Evolutionary conservation across 2,888 invertebrate genomes (phyloP).

Genomic region (Epinotia demarniana): DNA sequence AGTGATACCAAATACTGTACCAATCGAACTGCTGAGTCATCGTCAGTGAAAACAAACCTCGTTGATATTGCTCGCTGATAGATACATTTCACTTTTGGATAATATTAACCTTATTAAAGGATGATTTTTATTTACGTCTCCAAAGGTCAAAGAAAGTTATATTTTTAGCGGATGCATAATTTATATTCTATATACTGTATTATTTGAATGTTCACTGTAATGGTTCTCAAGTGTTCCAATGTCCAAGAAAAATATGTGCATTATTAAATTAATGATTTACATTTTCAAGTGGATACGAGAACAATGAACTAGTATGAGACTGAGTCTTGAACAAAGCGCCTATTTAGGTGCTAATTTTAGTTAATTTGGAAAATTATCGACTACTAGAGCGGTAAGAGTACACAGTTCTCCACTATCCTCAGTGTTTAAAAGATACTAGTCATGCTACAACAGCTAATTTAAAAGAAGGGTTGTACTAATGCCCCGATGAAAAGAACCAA

Average conservation of each 20-base stretch:
- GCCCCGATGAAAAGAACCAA: conserved; percentile 6
- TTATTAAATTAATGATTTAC: conserved; percentile 12
- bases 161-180: conserved; percentile 13
- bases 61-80: conserved; percentile 62
- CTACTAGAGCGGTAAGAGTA: conserved; percentile 45
- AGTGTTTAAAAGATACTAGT: conserved; percentile 9
- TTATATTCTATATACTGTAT: conserved; percentile 15
- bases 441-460: background rate
- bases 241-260: background rate
- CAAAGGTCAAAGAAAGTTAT: conserved; percentile 62
- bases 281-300: conserved; percentile 8
- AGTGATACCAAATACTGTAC: conserved; percentile 47
- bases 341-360: conserved; percentile 61
- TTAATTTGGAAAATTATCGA: conserved; percentile 57
- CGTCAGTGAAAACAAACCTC: conserved; percentile 70
- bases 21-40: conserved; percentile 63
- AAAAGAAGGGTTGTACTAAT: conserved; percentile 3
- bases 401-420: conserved; percentile 11
- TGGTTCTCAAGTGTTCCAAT: background rate
- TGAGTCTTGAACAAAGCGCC: conserved; percentile 47
- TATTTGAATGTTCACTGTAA: background rate
- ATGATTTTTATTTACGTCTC: conserved; percentile 53
- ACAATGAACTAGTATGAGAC: conserved; percentile 33
- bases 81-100: conserved; percentile 68
- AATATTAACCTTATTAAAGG: conserved; percentile 48